Conservation (phyloP, 1,140 invertebrate genomes). For the Vanessa tameamea region DNA sequence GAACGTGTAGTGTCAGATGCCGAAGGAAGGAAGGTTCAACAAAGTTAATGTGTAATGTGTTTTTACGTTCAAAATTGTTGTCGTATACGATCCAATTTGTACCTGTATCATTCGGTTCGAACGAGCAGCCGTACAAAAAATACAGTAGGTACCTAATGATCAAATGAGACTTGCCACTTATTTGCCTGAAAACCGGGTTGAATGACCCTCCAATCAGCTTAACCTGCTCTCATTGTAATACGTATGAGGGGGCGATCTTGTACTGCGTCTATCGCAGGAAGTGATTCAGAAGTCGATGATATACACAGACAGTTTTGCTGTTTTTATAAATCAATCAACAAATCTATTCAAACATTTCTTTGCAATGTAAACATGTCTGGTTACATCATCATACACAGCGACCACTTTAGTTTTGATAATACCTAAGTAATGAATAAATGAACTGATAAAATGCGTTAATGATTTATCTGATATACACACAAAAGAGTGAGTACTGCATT, state of each 20-base stretch:
- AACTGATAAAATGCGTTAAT: not conserved
- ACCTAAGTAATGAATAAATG: not conserved
- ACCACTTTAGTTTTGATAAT: not conserved
- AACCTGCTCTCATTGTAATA: constrained; percentile 29
- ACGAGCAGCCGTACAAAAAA: constrained; percentile 19
- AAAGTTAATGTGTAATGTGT: too few species aligned
- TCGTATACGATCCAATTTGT: not conserved
- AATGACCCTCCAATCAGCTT: constrained; percentile 30
- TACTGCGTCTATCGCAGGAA: constrained; percentile 1
- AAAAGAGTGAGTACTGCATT: constrained; percentile 24
- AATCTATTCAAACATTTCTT: not conserved
- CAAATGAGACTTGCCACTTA: constrained; percentile 1
- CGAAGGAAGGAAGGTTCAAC: too few species aligned
- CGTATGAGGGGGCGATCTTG: constrained; percentile 11
- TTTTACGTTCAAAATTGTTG: not conserved
- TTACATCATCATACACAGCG: not conserved
- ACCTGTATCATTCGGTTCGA: not conserved
- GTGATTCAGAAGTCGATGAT: not conserved
- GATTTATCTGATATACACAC: not conserved
- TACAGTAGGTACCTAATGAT: not conserved
- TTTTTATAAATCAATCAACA: not conserved
- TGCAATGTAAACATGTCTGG: not conserved
- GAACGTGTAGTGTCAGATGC: too few species aligned
- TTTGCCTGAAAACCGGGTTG: constrained; percentile 26
- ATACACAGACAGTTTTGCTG: not conserved